Base-by-base conservation (phyloP, 2,888 invertebrate genomes). In the Andrena bicolor region DNA sequence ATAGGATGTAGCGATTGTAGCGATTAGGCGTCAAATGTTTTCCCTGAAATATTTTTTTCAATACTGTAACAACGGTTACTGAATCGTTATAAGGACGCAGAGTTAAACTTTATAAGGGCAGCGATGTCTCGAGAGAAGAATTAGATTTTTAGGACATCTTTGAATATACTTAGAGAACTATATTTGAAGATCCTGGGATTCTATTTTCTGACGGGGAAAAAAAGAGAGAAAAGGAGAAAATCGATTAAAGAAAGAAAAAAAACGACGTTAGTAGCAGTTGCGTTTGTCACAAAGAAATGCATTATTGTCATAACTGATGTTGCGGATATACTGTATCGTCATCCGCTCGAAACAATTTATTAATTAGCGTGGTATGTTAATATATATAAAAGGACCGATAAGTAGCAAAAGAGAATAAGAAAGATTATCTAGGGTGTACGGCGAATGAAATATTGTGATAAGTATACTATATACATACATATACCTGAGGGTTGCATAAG, bases 381-480 rank as follows among this genome's bases (percentile, higher is more conserved):
- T 76, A 66, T 16, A 41, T 76, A 68, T 80, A 86, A 72, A 78
- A 76, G 63, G 72, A 77, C 32, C 20, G 58, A 73, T 75, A 80
- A 76, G 69, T 71, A 76, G 69, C 53, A 32, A 56, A 64, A 58
- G 23, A 51, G 63, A 64, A 74, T 61, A 28, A 63, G 41, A 20
- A 63, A 77, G 30, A 82, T 74, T 74, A 86, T 66, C 74, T 83
- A 76, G 80, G 70, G 73, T 84, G 76, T 88, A 82, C 79, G 81
- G 86, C 80, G 77, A 85, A 86, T 75, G 86, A 80, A 89, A 84
- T 86, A 88, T 87, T 90, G 90, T 90, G 90, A 90, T 90, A 91
- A 88, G 87, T 84, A 84, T 88, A 88, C 77, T 85, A 73, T 83
- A 76, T 56, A 56, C 23, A 56, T 56, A 56, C 26, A 23, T 70